Evolutionary conservation across 2,888 invertebrate genomes (phyloP), one percentile per base, ranked within the genome.

Genomic region (Cataglyphis cursor): DNA sequence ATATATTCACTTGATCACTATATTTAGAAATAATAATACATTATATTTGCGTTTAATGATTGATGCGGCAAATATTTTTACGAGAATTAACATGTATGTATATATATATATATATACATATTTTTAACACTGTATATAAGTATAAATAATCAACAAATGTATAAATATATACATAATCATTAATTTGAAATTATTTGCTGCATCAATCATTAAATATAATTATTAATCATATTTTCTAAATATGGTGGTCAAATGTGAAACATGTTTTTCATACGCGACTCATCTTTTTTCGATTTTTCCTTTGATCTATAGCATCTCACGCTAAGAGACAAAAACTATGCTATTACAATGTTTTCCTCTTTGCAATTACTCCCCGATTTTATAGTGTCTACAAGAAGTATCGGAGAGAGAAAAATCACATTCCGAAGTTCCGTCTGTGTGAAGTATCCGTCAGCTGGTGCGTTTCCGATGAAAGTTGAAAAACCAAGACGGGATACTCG

Each of bases 371-470:
- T 38, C n/a, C 28, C 31, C 68, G 76, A 78, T 78, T 35, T 75
- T 59, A 57, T n/a, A 70, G 59, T 18, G 8, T 12, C 18, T 12
- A 15, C 24, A 80, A 70, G 44, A 80, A 80, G 35, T 24, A 65
- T 21, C 44, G 8, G n/a, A 61, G 44, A 31, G 44, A 70, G 59
- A 68, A 59, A 44, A 70, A 80, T 78, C 35, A 21, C 64, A 54
- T 76, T 65, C n/a, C 44, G 18, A 31, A 59, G 38, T 68, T 59
- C 35, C 59, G 31, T 59, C 35, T 31, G 57, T 70, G 59, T 59
- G 72, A 44, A 35, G 78, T 44, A 70, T 44, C 70, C 44, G 54
- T 80, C 78, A 70, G 78, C 57, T 68, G 66, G 31, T 68, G 78
- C 68, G 66, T 76, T 78, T 59, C 41, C 44, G 59, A 61, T 68